These are phyloP conservation scores for Hylaeus volcanicus DNA, from an alignment of 1,140 invertebrate genomes.

Conservation along the genomic window DNA sequence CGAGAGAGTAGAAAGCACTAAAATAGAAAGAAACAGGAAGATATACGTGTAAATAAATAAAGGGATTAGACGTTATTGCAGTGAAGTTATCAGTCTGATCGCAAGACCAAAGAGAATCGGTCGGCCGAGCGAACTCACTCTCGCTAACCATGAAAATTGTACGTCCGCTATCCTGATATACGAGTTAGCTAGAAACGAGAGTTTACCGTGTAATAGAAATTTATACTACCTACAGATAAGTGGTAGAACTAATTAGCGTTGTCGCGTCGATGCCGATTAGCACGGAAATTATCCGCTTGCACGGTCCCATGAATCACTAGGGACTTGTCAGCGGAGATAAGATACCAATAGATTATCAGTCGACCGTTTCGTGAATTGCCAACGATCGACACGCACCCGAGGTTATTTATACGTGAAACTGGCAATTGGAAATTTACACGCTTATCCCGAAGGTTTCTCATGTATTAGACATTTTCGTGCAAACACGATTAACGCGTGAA, in stretches of 20 bases:
- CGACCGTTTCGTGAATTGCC: not conserved
- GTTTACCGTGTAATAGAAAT: not conserved
- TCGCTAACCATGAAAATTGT: conserved; percentile 47
- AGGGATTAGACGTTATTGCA: not conserved
- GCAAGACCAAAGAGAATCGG: conserved; percentile 18
- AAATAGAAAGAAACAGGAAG: no score
- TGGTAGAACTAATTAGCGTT: not conserved
- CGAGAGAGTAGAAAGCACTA: no score
- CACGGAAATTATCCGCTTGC: not conserved
- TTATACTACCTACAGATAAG: not conserved
- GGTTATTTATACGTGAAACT: not conserved
- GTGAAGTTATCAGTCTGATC: conserved; percentile 29
- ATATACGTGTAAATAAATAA: no score
- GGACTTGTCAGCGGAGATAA: not conserved
- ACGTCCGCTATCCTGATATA: conserved; percentile 10
- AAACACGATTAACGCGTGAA: no score
- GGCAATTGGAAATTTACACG: not conserved
- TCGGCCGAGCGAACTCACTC: conserved; percentile 23
- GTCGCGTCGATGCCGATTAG: not conserved
- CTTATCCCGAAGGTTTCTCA: no score
- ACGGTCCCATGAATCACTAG: not conserved
- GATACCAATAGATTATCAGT: not conserved
- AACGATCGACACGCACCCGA: not conserved
- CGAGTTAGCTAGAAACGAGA: not conserved
- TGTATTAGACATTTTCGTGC: no score